Base-by-base conservation (phyloP, 2,797 vertebrate species). In the Takifugu rubripes region DNA sequence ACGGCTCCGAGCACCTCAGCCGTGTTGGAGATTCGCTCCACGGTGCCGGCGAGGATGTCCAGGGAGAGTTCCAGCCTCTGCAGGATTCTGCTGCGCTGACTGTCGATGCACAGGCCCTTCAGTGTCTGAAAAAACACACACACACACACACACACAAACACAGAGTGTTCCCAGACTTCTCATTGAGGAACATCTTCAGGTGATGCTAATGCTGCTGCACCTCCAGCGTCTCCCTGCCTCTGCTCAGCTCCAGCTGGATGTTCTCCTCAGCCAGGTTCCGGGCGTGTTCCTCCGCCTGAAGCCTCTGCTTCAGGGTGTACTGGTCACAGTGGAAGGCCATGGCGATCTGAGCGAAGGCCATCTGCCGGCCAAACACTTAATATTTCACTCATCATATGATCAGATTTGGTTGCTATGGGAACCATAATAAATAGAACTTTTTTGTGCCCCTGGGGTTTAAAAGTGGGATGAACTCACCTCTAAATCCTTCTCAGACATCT, bases 1-100 rank as follows among this genome's bases (percentile, higher is more conserved):
- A 94, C 93, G 0, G 94, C 92, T 0, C 94, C 93, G 6, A 95
- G 86, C 62, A 93, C 87, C 81, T 94, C 93, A 0, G 94, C 91
- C 0, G 93, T 90, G 5, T 75, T 86, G 46, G 87, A 91, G 60
- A 93, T 91, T 2, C 92, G 53, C 16, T 91, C 87, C 0, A 94
- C 79, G 0, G 92, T 91, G 0, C 88, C 90, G 0, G 74, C 73
- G 3, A 95, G 87, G 74, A 94, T 89, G 6, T 86, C 81, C 70
- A 95, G 83, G 65, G 84, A 92, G 50, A 79, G 64, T 77, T 92
- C 82, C 78, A 95, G 79, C 74, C 73, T 91, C 86, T 93, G 90
- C 68, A 94, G 77, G 9, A 62, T 70, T 47, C 81, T 82, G 44
- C 75, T 89, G 69, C 85, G 90, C 72, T 75, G 87, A 6, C 44